Percentiles rank a stretch among this genome's conserved stretches.
phyloP scores from a whole-genome alignment of 2,888 invertebrate genomes.

The Eupithecia pulchellata region DNA sequence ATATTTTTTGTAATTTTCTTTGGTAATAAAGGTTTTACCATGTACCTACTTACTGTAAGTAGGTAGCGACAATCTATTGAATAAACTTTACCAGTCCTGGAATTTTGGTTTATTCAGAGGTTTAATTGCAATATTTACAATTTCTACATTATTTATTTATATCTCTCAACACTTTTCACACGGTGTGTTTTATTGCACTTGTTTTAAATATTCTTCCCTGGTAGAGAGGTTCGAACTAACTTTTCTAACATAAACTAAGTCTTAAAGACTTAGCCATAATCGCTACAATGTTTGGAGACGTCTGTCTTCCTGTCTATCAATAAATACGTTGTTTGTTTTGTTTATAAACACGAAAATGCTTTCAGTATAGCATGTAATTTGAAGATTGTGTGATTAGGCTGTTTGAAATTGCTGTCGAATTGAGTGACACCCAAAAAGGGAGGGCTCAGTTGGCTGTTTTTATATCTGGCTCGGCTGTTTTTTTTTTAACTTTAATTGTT shows the following conservation, averaged over 20 bases:
- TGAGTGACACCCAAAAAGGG: background rate
- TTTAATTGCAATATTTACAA: background rate
- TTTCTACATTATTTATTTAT: too few relatives aligned
- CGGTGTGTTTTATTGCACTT: too few relatives aligned
- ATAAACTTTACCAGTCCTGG: background rate
- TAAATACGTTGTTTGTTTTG: constrained; percentile 7
- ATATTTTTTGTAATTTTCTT: too few relatives aligned
- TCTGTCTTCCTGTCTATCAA: constrained; percentile 3
- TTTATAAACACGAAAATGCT: constrained; percentile 11
- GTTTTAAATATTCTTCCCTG: background rate
- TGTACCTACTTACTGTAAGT: too few relatives aligned
- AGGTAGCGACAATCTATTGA: background rate
- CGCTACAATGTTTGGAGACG: background rate
- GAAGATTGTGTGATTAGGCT: background rate
- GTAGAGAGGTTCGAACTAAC: background rate
- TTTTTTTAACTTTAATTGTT: too few relatives aligned
- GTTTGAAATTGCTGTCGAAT: background rate
- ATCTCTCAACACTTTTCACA: too few relatives aligned
- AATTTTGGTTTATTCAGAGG: background rate
- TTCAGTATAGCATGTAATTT: background rate
- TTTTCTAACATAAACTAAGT: background rate
- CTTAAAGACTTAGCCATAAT: background rate
- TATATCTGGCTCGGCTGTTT: too few relatives aligned
- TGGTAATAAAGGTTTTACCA: too few relatives aligned
- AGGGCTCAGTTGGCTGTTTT: background rate